These are phyloP conservation scores for Spodoptera frugiperda DNA, from an alignment of 1,140 invertebrate genomes.

Conservation along the genomic window DNA sequence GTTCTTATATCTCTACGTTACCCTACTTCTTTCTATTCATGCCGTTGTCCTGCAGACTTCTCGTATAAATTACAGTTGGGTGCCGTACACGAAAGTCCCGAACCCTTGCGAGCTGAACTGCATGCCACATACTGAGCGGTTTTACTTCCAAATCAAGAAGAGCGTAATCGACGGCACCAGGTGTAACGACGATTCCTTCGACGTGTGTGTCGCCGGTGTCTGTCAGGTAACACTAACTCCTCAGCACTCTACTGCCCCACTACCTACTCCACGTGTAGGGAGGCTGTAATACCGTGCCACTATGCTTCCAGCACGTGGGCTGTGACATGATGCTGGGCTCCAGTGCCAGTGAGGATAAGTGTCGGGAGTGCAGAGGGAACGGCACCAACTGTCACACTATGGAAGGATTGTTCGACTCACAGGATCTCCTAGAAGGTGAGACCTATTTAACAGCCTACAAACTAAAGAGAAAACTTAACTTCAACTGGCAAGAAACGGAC, in stretches of 20 bases:
- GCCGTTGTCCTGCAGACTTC: too few species aligned
- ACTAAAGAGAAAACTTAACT: too few species aligned
- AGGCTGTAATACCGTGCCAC: too few species aligned
- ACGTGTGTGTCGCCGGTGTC: conserved; percentile 96
- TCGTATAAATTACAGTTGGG: conserved; percentile 88
- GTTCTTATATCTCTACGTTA: too few species aligned
- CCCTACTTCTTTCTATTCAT: too few species aligned
- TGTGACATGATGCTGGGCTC: conserved; percentile 98
- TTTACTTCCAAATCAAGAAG: conserved; percentile 95
- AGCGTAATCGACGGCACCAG: conserved; percentile 96
- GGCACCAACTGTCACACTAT: conserved; percentile 95
- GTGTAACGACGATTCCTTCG: conserved; percentile 93
- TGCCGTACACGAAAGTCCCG: conserved; percentile 93
- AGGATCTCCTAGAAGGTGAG: conserved; percentile 91
- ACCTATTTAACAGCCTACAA: too few species aligned
- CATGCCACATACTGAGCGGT: conserved; percentile 96
- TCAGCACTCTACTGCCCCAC: too few species aligned
- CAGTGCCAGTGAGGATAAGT: conserved; percentile 94
- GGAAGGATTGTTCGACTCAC: conserved; percentile 91
- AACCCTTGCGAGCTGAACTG: conserved; percentile 98
- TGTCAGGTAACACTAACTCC: conserved; percentile 90
- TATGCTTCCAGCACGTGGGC: conserved; percentile 91
- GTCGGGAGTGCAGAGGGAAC: conserved; percentile 96
- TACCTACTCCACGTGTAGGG: too few species aligned
- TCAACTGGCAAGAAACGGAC: too few species aligned